A percentile compares a stretch with the other conserved stretches of the same genome.
phyloP scores from a whole-genome alignment of 1,140 invertebrate genomes.

The Neodiprion pinetum region DNA sequence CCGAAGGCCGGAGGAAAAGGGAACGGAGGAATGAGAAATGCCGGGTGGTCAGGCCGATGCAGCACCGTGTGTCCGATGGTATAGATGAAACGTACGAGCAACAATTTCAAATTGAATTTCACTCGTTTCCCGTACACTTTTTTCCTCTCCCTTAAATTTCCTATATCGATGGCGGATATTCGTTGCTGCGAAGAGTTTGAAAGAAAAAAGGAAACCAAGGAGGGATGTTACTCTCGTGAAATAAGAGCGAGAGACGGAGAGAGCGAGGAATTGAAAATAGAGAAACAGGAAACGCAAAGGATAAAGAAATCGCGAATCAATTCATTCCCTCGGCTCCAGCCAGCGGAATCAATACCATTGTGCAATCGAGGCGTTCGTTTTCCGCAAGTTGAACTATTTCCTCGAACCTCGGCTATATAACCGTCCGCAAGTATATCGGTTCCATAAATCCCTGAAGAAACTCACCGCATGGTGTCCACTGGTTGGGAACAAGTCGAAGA shows the following conservation, averaged over 20 bases:
- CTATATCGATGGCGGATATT: neutral
- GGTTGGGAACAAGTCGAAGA: no score
- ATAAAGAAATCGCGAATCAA: neutral
- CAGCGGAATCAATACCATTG: no score
- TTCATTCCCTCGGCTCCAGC: neutral
- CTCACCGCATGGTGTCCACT: no score
- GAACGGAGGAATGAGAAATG: neutral
- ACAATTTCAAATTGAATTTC: neutral
- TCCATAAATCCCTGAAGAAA: no score
- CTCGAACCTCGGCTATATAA: no score
- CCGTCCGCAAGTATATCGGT: no score
- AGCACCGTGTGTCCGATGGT: neutral
- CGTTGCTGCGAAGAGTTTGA: no score
- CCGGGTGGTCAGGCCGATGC: neutral
- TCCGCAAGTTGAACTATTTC: no score
- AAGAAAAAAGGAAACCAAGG: conserved; percentile 10
- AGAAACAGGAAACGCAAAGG: conserved; percentile 5
- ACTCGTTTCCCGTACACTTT: neutral
- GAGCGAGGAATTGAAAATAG: conserved; percentile 22
- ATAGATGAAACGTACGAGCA: neutral
- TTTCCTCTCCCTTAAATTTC: neutral
- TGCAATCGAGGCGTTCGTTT: no score
- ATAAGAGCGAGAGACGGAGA: neutral
- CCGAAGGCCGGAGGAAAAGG: neutral
- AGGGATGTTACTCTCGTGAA: neutral